phyloP scores from a whole-genome alignment of 2,113 vertebrate genomes.

The Oryzias woworae region DNA sequence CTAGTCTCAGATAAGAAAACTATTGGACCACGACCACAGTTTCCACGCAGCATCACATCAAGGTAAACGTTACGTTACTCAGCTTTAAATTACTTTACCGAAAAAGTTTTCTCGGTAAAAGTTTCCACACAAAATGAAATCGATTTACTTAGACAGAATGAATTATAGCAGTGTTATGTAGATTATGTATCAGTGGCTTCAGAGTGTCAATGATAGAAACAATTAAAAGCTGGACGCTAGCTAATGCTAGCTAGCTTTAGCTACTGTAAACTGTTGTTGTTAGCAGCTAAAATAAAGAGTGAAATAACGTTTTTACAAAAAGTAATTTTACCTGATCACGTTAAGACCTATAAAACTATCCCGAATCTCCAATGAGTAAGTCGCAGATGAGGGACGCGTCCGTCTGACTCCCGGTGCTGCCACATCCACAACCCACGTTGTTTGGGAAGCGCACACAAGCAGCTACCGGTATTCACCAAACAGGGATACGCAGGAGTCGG shows the following conservation, averaged over 20 bases:
- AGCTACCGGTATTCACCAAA: conserved; percentile 33
- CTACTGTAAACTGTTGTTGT: neutral
- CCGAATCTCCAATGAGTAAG: neutral
- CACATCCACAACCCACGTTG: conserved; percentile 71
- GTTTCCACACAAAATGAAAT: too few relatives aligned
- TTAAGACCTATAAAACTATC: neutral
- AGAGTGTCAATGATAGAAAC: too few relatives aligned
- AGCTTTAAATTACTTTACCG: too few relatives aligned
- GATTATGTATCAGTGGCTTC: too few relatives aligned
- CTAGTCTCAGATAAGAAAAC: conserved; percentile 7
- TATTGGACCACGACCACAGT: neutral
- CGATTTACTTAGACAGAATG: too few relatives aligned
- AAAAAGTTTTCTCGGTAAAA: too few relatives aligned
- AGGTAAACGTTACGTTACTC: too few relatives aligned
- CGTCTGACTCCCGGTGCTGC: conserved; percentile 26
- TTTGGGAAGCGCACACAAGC: neutral
- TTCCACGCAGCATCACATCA: too few relatives aligned
- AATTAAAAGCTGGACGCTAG: conserved; percentile 4
- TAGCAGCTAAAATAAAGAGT: neutral
- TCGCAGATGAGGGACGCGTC: conserved; percentile 43
- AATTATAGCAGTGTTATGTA: too few relatives aligned
- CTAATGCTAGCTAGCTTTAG: conserved; percentile 48
- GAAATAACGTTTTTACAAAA: neutral
- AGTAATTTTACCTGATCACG: conserved; percentile 18
- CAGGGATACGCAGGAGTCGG: conserved; percentile 4